Conservation (phyloP, 2,888 invertebrate genomes). For the Pyrocoelia pectoralis region DNA sequence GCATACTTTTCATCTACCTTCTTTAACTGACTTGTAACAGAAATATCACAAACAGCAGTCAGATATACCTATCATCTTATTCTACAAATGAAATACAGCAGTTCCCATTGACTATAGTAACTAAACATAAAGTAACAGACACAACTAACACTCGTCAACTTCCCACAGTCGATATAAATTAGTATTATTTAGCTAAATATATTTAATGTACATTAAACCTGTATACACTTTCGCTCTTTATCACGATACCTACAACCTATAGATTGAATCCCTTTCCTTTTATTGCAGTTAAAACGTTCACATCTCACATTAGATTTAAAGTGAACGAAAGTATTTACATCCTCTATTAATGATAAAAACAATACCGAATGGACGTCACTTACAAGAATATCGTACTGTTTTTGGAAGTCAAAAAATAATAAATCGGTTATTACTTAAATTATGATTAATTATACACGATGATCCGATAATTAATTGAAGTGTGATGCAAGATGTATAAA, state of each 20-base stretch:
- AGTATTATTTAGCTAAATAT: constrained; percentile 6
- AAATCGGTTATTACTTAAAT: not conserved
- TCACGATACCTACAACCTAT: not conserved
- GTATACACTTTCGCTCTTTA: not conserved
- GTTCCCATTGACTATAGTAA: too few species aligned
- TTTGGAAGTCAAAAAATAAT: constrained; percentile 1
- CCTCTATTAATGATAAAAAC: not conserved
- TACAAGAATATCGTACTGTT: constrained; percentile 5
- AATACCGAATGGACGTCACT: constrained; percentile 3
- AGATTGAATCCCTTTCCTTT: not conserved
- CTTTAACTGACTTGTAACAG: constrained; percentile 22
- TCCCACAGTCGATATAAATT: not conserved
- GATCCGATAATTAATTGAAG: not conserved
- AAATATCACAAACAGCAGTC: constrained; percentile 34
- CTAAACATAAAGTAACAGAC: not conserved
- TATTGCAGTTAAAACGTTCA: not conserved
- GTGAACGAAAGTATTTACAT: not conserved
- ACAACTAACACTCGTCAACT: constrained; percentile 1
- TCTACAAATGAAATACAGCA: constrained; percentile 17
- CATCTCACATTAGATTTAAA: too few species aligned
- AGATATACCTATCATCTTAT: constrained; percentile 21
- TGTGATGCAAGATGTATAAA: constrained; percentile 1
- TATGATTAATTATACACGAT: too few species aligned
- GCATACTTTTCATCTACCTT: too few species aligned
- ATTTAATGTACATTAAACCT: not conserved